Evolutionary conservation across 2,113 vertebrate genomes (phyloP).

Genomic region (Cygnus buccinator): DNA sequence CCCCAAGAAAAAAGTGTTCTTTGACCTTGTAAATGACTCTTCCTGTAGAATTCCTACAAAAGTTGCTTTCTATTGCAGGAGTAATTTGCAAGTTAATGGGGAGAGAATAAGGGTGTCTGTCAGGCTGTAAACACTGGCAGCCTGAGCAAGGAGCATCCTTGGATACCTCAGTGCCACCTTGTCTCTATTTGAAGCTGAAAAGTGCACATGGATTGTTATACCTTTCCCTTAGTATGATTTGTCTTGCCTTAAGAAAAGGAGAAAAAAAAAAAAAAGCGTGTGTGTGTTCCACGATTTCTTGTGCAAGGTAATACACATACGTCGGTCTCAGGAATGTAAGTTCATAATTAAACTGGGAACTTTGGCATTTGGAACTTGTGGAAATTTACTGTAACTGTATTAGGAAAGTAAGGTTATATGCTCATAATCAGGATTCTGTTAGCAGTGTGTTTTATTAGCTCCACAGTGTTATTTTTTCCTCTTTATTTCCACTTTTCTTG

Average conservation of each 20-base stretch:
- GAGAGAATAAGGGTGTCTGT: neutral
- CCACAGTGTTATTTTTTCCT: neutral
- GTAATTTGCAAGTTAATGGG: neutral
- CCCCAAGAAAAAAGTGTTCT: rapidly evolving
- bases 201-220: neutral
- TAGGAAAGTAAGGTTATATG: neutral
- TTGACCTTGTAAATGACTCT: neutral
- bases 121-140: neutral
- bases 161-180: neutral
- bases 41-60: neutral
- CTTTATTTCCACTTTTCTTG: neutral
- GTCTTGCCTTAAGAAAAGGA: neutral
- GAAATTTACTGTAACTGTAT: neutral
- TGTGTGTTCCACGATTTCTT: neutral
- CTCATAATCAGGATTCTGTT: neutral
- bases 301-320: neutral
- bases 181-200: neutral
- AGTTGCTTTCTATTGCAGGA: neutral
- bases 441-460: neutral
- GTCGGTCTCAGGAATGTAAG: neutral
- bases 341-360: neutral
- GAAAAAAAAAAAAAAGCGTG: neutral
- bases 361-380: neutral
- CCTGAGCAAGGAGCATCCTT: neutral
- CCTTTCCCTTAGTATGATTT: neutral